These are phyloP conservation scores for Tangara arthus DNA, from an alignment of 2,797 vertebrate genomes.

Conservation along the genomic window DNA sequence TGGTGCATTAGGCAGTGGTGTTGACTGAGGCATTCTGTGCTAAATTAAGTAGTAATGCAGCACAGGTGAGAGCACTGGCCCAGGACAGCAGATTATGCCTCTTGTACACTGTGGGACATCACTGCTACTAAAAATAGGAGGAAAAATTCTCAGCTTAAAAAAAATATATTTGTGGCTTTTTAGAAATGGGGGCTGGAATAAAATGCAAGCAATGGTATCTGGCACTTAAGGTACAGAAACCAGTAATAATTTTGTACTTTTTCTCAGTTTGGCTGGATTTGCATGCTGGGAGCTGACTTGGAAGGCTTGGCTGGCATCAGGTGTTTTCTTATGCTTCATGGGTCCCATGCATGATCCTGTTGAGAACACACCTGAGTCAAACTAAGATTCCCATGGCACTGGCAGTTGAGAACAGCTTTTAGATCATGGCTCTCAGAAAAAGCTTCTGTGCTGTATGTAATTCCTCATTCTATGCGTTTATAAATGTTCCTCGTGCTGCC, in stretches of 20 bases:
- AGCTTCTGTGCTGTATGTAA: neutral
- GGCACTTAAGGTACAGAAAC: neutral
- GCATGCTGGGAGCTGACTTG: fast-evolving
- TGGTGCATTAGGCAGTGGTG: neutral
- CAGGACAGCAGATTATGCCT: neutral
- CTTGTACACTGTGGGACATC: neutral
- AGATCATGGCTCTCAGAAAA: neutral
- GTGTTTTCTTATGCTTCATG: neutral
- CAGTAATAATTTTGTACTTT: neutral
- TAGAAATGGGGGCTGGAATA: neutral
- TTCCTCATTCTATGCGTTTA: neutral
- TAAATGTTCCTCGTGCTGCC: neutral
- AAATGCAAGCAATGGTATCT: neutral
- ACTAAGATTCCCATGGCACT: neutral
- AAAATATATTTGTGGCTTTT: neutral
- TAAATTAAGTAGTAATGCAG: neutral
- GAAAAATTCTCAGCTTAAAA: neutral
- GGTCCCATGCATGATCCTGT: neutral
- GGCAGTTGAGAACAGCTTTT: neutral
- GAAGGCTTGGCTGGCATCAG: neutral
- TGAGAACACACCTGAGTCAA: neutral
- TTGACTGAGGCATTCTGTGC: neutral
- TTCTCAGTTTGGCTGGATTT: neutral
- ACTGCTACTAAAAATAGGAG: neutral
- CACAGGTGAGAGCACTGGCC: neutral